Evolutionary conservation across 2,888 invertebrate genomes (phyloP).

Genomic region (Erynnis tages): DNA sequence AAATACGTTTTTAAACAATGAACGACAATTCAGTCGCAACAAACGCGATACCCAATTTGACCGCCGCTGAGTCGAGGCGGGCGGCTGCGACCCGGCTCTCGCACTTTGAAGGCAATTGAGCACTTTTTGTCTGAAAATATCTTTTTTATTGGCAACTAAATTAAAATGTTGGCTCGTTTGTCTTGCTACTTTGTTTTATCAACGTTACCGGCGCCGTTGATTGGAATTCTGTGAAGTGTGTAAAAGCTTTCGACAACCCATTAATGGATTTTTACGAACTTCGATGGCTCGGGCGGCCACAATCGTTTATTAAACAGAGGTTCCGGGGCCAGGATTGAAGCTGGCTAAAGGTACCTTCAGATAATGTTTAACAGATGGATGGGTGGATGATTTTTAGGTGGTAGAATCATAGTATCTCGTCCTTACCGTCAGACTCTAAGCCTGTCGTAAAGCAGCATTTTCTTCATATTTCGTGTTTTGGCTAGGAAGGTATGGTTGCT

Average conservation of each 20-base stretch:
- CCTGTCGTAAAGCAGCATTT: too few relatives aligned
- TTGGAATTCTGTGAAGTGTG: background rate
- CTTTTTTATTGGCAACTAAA: slow-evolving; percentile 28
- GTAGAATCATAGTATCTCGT: too few relatives aligned
- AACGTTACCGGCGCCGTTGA: slow-evolving; percentile 7
- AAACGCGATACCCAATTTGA: background rate
- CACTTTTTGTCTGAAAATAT: slow-evolving; percentile 27
- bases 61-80: background rate
- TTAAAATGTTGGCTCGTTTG: slow-evolving; percentile 25
- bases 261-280: background rate
- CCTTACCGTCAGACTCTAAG: too few relatives aligned
- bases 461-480: too few relatives aligned
- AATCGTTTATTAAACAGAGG: too few relatives aligned
- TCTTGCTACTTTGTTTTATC: slow-evolving; percentile 24
- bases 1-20: too few relatives aligned
- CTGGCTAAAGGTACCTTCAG: too few relatives aligned
- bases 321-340: too few relatives aligned
- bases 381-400: too few relatives aligned
- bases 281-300: background rate
- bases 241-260: background rate
- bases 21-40: too few relatives aligned
- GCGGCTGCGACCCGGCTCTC: slow-evolving; percentile 6
- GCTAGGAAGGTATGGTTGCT: too few relatives aligned
- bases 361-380: too few relatives aligned
- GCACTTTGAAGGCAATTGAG: slow-evolving; percentile 27